Conservation (phyloP, 2,797 vertebrate genomes). For the Sebastes steindachneri region DNA sequence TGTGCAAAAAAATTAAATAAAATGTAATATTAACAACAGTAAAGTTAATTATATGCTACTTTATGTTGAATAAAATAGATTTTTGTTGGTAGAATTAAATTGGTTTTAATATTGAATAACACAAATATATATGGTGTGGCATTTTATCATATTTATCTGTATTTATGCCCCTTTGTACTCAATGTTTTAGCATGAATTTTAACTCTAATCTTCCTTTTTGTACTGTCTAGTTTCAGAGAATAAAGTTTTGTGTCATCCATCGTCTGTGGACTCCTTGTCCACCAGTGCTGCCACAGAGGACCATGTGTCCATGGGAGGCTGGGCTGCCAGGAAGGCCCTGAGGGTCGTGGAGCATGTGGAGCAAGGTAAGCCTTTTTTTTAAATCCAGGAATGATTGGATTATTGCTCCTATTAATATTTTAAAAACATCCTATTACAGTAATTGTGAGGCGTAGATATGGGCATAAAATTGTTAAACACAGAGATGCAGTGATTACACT, state of each 20-base stretch:
- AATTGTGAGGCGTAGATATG: neutral
- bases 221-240: slow-evolving; percentile 93
- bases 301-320: slow-evolving; percentile 99
- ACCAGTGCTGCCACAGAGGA: slow-evolving; percentile 98
- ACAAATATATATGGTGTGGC: neutral
- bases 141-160: neutral
- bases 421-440: neutral
- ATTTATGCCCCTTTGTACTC: neutral
- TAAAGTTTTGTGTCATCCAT: slow-evolving; percentile 96
- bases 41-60: neutral
- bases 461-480: neutral
- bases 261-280: slow-evolving; percentile 97
- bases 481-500: neutral
- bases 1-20: neutral
- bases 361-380: slow-evolving; percentile 85
- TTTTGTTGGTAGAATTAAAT: neutral
- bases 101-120: neutral
- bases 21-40: neutral
- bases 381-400: neutral
- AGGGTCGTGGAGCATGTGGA: slow-evolving; percentile 96
- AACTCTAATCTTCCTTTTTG: neutral
- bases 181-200: neutral
- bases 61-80: neutral
- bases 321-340: slow-evolving; percentile 95
- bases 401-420: neutral